Evolutionary conservation across 2,888 invertebrate species (phyloP).

Genomic region (Dasysyrphus albostriatus): DNA sequence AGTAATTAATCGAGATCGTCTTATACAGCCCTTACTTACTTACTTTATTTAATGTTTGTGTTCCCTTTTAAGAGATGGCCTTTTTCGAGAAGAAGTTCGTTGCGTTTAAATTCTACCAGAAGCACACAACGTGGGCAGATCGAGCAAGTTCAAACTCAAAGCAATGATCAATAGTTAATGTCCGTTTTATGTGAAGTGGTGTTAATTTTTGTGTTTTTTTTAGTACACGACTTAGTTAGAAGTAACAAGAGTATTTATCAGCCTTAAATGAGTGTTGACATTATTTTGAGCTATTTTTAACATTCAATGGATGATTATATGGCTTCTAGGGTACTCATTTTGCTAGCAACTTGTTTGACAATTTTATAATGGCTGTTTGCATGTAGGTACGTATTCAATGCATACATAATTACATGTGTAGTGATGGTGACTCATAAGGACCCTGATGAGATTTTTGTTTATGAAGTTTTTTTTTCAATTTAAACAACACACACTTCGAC

Average conservation of each 20-base stretch:
- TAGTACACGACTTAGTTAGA: conserved; percentile 55
- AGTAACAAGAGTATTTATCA: conserved; percentile 48
- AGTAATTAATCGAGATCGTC: conserved; percentile 67
- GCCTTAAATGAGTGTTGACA: conserved; percentile 28
- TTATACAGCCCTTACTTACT: conserved; percentile 11
- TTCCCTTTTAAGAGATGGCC: conserved; percentile 23
- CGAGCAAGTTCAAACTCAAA: background rate
- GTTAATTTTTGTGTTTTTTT: conserved; percentile 32
- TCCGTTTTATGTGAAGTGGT: conserved; percentile 39
- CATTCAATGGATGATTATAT: background rate
- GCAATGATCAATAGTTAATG: conserved; percentile 62
- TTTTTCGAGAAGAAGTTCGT: background rate
- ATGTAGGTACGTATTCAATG: too few relatives aligned
- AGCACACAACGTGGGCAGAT: conserved; percentile 49
- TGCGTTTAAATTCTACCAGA: conserved; percentile 16
- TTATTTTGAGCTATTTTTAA: background rate
- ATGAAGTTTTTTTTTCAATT: too few relatives aligned
- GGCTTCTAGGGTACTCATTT: background rate
- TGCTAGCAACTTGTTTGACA: background rate
- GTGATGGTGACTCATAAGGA: background rate
- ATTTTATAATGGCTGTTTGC: background rate
- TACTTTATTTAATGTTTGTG: background rate
- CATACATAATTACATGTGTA: too few relatives aligned
- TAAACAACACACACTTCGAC: too few relatives aligned
- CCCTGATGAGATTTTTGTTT: too few relatives aligned